Evolutionary conservation across 2,888 invertebrate species (phyloP).

Genomic region (Tanypteryx hageni): DNA sequence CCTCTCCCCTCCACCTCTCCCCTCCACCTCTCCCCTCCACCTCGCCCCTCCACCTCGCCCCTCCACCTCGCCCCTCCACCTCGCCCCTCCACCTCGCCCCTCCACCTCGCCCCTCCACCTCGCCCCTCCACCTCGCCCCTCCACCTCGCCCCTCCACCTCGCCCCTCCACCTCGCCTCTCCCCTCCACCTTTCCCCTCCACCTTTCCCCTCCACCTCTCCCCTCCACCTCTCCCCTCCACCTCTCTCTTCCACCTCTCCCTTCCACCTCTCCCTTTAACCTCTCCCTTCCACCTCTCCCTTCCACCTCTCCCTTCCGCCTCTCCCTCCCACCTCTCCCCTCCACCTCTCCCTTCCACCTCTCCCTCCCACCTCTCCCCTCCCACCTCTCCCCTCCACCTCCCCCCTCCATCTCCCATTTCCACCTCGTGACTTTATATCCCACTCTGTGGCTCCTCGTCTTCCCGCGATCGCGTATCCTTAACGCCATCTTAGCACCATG

Average conservation of each 20-base stretch:
- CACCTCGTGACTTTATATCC: no score
- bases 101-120: neutral
- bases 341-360: no score
- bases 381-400: no score
- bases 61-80: constrained; percentile 7
- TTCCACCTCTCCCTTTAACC: constrained; percentile 16
- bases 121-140: neutral
- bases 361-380: neutral
- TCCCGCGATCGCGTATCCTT: no score
- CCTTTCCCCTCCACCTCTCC: neutral
- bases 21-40: neutral
- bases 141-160: constrained; percentile 1
- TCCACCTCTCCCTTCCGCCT: neutral
- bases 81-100: neutral
- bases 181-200: no score
- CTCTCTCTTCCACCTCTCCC: constrained; percentile 12
- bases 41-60: neutral
- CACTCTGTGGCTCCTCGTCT: no score
- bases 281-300: constrained; percentile 17
- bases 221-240: neutral
- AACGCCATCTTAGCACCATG: no score
- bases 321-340: constrained; percentile 15
- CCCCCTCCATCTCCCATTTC: no score
- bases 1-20: neutral
- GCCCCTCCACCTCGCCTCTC: constrained; percentile 2